Percentiles rank a stretch among this genome's conserved stretches.
These are phyloP conservation scores for Sarotherodon lohbergeri DNA, from an alignment of 2,113 vertebrate species.

Conservation along the genomic window DNA sequence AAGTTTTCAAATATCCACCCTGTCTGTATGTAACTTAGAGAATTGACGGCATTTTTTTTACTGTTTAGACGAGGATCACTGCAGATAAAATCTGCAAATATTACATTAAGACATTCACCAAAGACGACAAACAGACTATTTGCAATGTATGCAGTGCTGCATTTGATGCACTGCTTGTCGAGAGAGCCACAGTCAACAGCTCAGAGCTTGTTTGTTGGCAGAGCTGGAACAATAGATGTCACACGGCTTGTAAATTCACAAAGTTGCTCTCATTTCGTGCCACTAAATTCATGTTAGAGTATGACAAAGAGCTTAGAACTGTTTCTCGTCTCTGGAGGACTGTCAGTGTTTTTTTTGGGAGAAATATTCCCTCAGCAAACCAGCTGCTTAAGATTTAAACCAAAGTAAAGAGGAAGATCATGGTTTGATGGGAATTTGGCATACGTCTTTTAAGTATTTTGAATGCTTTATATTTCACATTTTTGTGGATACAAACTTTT, in stretches of 20 bases:
- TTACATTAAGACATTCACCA: not conserved
- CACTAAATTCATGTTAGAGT: not conserved
- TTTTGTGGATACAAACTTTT: conserved; percentile 3
- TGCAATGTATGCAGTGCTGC: not conserved
- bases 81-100: not conserved
- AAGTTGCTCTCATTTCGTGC: not conserved
- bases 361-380: conserved; percentile 1
- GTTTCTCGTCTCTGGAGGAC: not conserved
- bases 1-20: not conserved
- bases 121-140: not conserved
- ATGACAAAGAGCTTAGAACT: not conserved
- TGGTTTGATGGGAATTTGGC: not conserved
- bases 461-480: not conserved
- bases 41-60: not conserved
- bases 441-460: not conserved
- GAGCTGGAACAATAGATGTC: not conserved
- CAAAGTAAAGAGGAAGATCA: conserved; percentile 23
- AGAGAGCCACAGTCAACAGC: conserved; percentile 8
- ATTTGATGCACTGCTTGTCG: conserved; percentile 9
- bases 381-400: not conserved
- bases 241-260: not conserved
- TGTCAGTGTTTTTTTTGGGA: not conserved
- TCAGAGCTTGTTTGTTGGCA: not conserved
- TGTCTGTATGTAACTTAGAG: not conserved
- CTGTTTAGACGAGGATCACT: not conserved